phyloP scores from a whole-genome alignment of 2,888 invertebrate species.

The Incurvaria masculella region DNA sequence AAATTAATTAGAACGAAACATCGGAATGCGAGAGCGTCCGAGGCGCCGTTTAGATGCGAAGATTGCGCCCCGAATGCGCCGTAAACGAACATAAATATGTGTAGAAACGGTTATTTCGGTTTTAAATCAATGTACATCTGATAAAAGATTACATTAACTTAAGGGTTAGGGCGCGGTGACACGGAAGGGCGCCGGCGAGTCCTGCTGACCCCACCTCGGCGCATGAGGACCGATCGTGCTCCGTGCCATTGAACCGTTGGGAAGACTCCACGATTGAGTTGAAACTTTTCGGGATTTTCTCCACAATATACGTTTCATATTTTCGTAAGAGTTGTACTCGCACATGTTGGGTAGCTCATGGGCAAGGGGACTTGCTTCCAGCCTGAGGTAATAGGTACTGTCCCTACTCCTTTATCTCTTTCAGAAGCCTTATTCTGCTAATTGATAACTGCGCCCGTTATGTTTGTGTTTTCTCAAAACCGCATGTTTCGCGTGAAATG shows the following conservation, averaged over 20 bases:
- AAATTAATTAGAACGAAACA: constrained; percentile 39
- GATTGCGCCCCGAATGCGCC: constrained; percentile 5
- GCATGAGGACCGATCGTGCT: background rate
- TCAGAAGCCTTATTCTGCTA: too few species aligned
- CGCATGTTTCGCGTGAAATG: too few species aligned
- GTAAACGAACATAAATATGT: constrained; percentile 7
- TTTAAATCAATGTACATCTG: constrained; percentile 35
- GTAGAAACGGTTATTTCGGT: constrained; percentile 22
- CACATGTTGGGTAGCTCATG: too few species aligned
- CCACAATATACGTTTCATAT: too few species aligned
- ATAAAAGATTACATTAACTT: constrained; percentile 24
- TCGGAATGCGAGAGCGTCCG: constrained; percentile 26
- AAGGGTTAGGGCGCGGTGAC: constrained; percentile 21
- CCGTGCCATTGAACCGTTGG: background rate
- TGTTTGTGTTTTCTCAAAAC: too few species aligned
- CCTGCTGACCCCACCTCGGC: background rate
- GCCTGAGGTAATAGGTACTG: too few species aligned
- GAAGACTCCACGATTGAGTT: too few species aligned
- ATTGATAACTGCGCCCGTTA: too few species aligned
- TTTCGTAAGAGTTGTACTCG: too few species aligned
- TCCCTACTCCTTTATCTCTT: too few species aligned
- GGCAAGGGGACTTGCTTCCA: too few species aligned
- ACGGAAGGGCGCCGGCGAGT: constrained; percentile 18
- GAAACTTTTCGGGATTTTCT: too few species aligned
- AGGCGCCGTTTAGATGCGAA: constrained; percentile 23